Base-by-base conservation (phyloP, 1,140 invertebrate genomes). In the Drosophila sproati region DNA sequence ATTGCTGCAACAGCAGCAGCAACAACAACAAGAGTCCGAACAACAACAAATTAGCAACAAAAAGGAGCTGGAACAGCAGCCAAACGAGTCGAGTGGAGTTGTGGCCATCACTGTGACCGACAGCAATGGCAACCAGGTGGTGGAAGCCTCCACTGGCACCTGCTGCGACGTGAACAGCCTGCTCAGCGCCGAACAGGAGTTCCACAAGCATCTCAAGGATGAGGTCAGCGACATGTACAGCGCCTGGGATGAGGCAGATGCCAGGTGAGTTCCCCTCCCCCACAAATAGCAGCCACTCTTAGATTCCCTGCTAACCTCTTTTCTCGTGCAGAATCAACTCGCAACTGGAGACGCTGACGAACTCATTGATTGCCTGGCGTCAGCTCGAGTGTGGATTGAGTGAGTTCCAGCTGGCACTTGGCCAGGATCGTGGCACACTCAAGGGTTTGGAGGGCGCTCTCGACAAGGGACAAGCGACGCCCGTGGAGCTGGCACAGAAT, bases 181-280 rank as follows among this genome's bases (percentile, higher is more conserved):
- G 28, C 82, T 89, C 37, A 89, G 80, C 28, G 77, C 93, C 3
- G 93, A 93, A 68, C 86, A 91, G 45, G 92, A 93, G 80, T 93
- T 93, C 62, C 92, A 93, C 63, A 93, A 91, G 61, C 94, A 94
- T 28, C 93, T 97, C 47, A 96, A 96, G 76, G 94, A 96, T 45
- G 95, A 96, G 45, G 94, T 97, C 45, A 94, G 95, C 54, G 95
- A 96, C 52, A 93, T 97, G 73, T 96, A 97, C 73, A 93, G 95
- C 32, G 94, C 96, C 29, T 97, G 96, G 95, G 96, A 97, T 70
- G 96, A 96, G 69, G 95, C 95, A 0, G 94, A 95, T 92, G 94
- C 96, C 93, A 95, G 95, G 96, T 97, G 90, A 95, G 94, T 56
- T 8, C 1, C 28, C 29, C 2, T 0, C 7, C 39, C 28, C 52